Evolutionary conservation across 2,113 vertebrate species (phyloP), one percentile per base, ranked within the genome.

Genomic region (Platichthys stellatus): DNA sequence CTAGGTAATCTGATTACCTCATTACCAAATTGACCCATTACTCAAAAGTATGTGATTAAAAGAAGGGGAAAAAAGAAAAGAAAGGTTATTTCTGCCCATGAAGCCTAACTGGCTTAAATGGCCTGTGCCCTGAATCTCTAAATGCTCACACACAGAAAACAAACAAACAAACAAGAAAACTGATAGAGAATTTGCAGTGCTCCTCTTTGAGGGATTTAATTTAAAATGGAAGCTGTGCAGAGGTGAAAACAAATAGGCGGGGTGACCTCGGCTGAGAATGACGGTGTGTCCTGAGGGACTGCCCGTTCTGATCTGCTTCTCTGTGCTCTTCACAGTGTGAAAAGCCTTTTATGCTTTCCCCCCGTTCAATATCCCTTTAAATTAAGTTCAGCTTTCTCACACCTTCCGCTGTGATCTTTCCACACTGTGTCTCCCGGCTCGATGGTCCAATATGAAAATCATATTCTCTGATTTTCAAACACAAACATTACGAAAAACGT

Each of bases 331-430:
- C 87, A 84, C 80, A 83, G 88, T 88, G 86, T 88, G 84, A 90
- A 90, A 92, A 88, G 81, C 89, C 64, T 92, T 90, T 89, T 89
- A 87, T 74, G 75, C 80, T 82, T 85, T 82, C n/a, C 53, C 14
- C 14, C 59, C 26, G 1, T 82, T 61, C 74, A 68, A 58, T 63
- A 66, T 71, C 56, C 66, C 64, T 71, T 49, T 69, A 68, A 71
- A 69, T 80, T 61, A 72, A 63, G 28, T 78, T 67, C 51, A 64
- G 63, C 57, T 69, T 72, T 47, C 21, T 53, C 26, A 58, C 43
- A 31, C 10, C 31, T 6, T 24, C 10, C 24, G 58, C 31, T 58
- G 57, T 26, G 31, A 68, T 23, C 51, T 47, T 53, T 43, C 68
- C 11, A 24, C 49, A 31, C 17, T 26, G 31, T 67, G 53, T 45